A percentile compares a stretch with the other conserved stretches of the same genome.
phyloP scores from a whole-genome alignment of 2,797 vertebrate species.

The Manis pentadactyla region DNA sequence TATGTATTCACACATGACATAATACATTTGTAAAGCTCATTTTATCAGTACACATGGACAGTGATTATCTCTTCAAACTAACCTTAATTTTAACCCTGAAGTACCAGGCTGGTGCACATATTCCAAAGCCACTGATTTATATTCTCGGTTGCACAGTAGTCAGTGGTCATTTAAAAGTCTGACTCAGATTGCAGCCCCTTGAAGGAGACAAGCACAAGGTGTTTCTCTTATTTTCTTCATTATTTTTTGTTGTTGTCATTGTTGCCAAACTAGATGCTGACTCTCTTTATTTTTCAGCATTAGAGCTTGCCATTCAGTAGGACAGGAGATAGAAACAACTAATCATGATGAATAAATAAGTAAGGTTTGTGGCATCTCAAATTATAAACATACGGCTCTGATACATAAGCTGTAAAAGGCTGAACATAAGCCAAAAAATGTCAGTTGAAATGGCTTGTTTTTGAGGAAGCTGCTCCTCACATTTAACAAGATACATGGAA shows the following conservation, averaged over 20 bases:
- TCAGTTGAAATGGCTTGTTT: slow-evolving; percentile 58
- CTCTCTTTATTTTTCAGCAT: slow-evolving; percentile 30
- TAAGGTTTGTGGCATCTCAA: not conserved
- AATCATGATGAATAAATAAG: slow-evolving; percentile 47
- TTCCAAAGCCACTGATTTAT: not conserved
- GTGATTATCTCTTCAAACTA: slow-evolving; percentile 9
- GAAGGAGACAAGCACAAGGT: not conserved
- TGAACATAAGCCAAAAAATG: slow-evolving; percentile 48
- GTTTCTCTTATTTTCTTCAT: slow-evolving; percentile 1
- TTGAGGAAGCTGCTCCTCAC: not conserved
- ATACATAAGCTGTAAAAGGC: slow-evolving; percentile 55
- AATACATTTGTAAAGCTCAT: slow-evolving; percentile 59
- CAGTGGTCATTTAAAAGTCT: not conserved
- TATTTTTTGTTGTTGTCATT: not conserved
- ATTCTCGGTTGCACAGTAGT: not conserved
- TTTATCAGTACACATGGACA: slow-evolving; percentile 17
- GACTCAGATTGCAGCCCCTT: not conserved
- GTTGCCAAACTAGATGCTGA: not conserved
- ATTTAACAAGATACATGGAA: slow-evolving; percentile 59
- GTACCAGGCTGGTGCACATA: not conserved
- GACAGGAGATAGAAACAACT: slow-evolving; percentile 31
- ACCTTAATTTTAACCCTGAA: slow-evolving; percentile 22
- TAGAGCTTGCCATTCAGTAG: slow-evolving; percentile 27
- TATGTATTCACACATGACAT: slow-evolving; percentile 55
- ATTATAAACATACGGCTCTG: slow-evolving; percentile 60